Evolutionary conservation across 2,113 vertebrate species (phyloP).

Genomic region (Dasyurus viverrinus): DNA sequence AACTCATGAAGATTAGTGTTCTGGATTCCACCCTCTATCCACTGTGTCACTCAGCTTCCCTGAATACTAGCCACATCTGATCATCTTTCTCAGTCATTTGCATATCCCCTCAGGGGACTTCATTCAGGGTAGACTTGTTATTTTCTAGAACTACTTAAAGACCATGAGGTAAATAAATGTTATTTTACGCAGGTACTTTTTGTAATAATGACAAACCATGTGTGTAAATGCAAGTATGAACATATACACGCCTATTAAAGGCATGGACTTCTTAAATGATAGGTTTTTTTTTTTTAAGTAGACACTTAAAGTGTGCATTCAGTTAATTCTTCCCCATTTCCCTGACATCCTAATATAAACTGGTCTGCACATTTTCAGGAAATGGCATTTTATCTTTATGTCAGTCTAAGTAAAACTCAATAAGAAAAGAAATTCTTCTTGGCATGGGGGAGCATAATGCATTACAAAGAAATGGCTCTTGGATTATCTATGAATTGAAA

Average conservation of each 20-base stretch:
- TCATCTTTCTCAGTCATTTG: background rate
- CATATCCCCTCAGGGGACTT: conserved; percentile 16
- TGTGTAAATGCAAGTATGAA: background rate
- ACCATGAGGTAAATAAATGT: background rate
- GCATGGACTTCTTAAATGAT: background rate
- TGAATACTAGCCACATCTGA: background rate
- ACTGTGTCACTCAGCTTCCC: background rate
- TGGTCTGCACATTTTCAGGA: background rate
- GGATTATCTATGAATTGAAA: background rate
- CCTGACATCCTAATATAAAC: background rate
- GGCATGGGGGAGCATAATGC: background rate
- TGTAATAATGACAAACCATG: background rate
- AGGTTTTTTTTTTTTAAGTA: background rate
- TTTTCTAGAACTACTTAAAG: conserved; percentile 19
- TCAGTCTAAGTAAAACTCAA: background rate
- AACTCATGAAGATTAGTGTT: too few species aligned
- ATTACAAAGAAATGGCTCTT: background rate
- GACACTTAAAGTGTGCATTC: background rate
- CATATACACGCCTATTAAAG: background rate
- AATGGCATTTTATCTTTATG: background rate
- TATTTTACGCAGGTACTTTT: background rate
- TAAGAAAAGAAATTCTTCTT: background rate
- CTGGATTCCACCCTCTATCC: too few species aligned
- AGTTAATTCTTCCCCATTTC: background rate
- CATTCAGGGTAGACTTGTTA: conserved; percentile 14